A percentile compares a stretch with the other conserved stretches of the same genome.
Evolutionary conservation across 1,140 invertebrate genomes (phyloP).

Genomic region (Drosophila serrata): DNA sequence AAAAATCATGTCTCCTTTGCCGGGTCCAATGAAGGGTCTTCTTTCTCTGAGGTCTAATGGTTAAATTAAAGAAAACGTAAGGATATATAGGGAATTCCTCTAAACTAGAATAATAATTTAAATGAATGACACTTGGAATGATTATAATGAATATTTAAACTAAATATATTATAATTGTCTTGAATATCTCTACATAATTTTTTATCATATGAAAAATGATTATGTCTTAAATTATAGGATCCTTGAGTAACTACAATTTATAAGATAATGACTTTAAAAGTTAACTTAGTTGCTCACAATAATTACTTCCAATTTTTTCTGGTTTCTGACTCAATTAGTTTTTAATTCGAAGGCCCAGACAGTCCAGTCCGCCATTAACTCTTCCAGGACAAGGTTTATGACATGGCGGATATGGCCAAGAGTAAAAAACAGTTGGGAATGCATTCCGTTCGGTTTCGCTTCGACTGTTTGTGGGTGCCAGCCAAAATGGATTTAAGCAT

Average conservation of each 20-base stretch:
- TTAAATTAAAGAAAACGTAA: not conserved
- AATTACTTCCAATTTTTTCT: not conserved
- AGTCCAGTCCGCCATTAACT: slow-evolving; percentile 10
- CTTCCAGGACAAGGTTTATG: slow-evolving; percentile 17
- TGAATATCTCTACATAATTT: too few species aligned
- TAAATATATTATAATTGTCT: not conserved
- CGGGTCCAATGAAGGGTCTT: slow-evolving; percentile 30
- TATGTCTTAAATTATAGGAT: not conserved
- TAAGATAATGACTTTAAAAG: not conserved
- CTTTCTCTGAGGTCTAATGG: not conserved
- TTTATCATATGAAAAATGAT: not conserved
- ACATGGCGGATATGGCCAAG: not conserved
- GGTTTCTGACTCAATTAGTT: slow-evolving; percentile 16
- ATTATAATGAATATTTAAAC: not conserved
- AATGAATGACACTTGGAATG: not conserved
- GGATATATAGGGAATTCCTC: too few species aligned
- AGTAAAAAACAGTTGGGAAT: slow-evolving; percentile 1
- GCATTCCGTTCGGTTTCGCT: slow-evolving; percentile 9
- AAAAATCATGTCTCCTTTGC: slow-evolving; percentile 53
- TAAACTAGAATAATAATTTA: too few species aligned
- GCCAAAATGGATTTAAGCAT: slow-evolving; percentile 60
- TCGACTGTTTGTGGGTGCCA: slow-evolving; percentile 1
- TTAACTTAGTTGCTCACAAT: too few species aligned
- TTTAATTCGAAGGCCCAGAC: not conserved
- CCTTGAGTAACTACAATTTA: not conserved